Evolutionary conservation across 2,113 vertebrate species (phyloP), one percentile per base, ranked within the genome.

Genomic region (Sapayoa aenigma): DNA sequence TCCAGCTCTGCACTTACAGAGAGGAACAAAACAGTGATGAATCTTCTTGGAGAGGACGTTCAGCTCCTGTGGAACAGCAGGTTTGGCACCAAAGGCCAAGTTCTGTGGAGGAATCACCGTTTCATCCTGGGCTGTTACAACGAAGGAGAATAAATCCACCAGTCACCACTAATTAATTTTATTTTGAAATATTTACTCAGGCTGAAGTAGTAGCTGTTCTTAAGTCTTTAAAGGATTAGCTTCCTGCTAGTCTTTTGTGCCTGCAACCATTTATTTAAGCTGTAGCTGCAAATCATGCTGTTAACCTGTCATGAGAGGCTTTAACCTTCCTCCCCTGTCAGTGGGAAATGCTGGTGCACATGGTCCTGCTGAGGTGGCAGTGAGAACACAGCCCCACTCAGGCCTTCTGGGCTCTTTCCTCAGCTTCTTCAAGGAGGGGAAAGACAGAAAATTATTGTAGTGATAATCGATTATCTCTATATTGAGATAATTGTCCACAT

Each of bases 121-220:
- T 87, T 76, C 69, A 80, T 74, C 46, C 84, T 24, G 41, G 37
- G 62, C 78, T 85, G 71, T 52, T 69, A 44, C 42, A 79, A 46
- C 0, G 1, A 50, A 80, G 71, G 50, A 20, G 47, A 11, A 58
- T 58, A 90, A 75, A 39, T 15, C 85, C 46, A 63, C 80, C 49
- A 60, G 79, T 93, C 92, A 60, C 71, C 44, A 71, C 39, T 90
- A 84, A 92, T 95, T 95, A 84, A 78, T 89, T 93, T 91, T 53
- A 65, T 73, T 94, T 96, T 94, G 93, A 95, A 94, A 91, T 95
- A 93, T 84, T 95, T 92, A 82, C 89, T 91, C 37, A 37, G 74
- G 66, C 62, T 89, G 91, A 76, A 85, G 84, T 66, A 79, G 91
- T 75, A 91, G 74, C 78, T 93, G 91, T 94, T 83, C 62, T 73